Evolutionary conservation across 2,888 invertebrate species (phyloP), one percentile per base, ranked within the genome.

Genomic region (Spisula solida): DNA sequence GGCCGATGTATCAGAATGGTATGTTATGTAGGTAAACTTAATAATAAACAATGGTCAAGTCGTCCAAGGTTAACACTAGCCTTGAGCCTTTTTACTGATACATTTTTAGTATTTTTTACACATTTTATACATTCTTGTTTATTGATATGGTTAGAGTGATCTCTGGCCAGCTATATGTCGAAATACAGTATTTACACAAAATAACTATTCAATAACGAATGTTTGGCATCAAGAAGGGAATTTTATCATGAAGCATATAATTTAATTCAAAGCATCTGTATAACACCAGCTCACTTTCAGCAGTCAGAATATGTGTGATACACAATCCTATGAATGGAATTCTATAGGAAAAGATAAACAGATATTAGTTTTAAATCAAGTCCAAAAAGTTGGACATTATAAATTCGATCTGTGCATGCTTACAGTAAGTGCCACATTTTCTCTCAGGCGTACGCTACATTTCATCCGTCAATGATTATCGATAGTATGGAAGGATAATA

Each of bases 311-410:
- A 66, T 25, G 25, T 66, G n/a, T n/a, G 12, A 66, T 18, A 20
- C 18, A 56, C 18, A 41, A 41, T 51, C 12, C n/a, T 25, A 20
- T 18, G 79, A 78, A 25, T 25, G 25, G 10, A 66, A 66, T 25
- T 66, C 60, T 66, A 66, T 25, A 8, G 60, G 16, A 66, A 66
- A n/a, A 66, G 60, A 66, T 66, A 66, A 66, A 25, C 60, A n/a
- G 10, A 12, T 25, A 66, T 66, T 25, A n/a, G 60, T 66, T 66
- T 66, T 66, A 25, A 66, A 66, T 6, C 25, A 25, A n/a, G n/a
- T 66, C 60, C 60, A 66, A 66, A 66, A 56, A 25, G 25, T 66
- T n/a, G 25, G 60, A n/a, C 60, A 66, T 25, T 66, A 25, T 66
- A 25, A n/a, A 66, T 25, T 25, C 60, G 25, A 25, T 66, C 10